Evolutionary conservation across 2,888 invertebrate genomes (phyloP).

Genomic region (Calameuta pallipes): DNA sequence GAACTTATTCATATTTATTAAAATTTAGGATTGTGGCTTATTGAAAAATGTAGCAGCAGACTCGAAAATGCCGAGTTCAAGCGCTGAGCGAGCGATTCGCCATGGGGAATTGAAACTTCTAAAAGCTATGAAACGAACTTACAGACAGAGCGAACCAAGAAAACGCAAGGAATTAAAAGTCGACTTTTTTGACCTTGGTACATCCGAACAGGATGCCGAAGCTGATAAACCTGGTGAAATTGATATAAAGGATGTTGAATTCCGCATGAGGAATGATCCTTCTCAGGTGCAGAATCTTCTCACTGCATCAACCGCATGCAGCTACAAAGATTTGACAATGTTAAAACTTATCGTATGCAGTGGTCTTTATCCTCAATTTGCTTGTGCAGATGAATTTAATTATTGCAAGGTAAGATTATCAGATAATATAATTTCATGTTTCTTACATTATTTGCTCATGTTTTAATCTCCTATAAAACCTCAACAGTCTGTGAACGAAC

Average conservation of each 20-base stretch:
- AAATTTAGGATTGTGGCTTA: conserved; percentile 72
- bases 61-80: conserved; percentile 67
- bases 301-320: conserved; percentile 73
- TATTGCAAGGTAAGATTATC: conserved; percentile 77
- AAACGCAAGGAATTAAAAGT: conserved; percentile 81
- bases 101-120: conserved; percentile 92
- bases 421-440: not conserved
- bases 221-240: conserved; percentile 68
- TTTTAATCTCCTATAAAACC: not conserved
- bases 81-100: conserved; percentile 82
- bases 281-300: conserved; percentile 77
- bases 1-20: conserved; percentile 6
- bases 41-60: conserved; percentile 67
- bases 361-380: conserved; percentile 95
- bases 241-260: conserved; percentile 89
- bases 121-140: conserved; percentile 81
- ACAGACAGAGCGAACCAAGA: conserved; percentile 77
- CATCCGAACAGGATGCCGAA: conserved; percentile 70
- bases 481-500: conserved; percentile 77
- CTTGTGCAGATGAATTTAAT: conserved; percentile 95
- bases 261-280: conserved; percentile 82
- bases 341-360: conserved; percentile 87
- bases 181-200: conserved; percentile 76
- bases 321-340: conserved; percentile 76
- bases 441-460: not conserved